Base-by-base conservation (phyloP, 2,113 vertebrate genomes). In the Equus przewalskii region DNA sequence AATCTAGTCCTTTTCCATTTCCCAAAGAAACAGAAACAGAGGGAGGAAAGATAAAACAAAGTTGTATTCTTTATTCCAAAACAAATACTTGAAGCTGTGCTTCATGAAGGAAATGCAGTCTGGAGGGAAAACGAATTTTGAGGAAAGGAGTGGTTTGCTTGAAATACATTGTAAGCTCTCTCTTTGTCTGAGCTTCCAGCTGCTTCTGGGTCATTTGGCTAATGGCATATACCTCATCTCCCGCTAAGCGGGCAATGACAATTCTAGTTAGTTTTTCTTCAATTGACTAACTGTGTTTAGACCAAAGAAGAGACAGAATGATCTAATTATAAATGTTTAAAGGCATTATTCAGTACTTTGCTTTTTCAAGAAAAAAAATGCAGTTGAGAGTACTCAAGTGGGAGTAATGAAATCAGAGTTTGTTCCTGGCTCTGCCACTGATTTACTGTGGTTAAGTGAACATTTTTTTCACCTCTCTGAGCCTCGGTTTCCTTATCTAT, bases 241-340 rank as follows among this genome's bases (percentile, higher is more conserved):
- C 76, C 7, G 0, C 73, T 89, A 93, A 95, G 44, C 86, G 67
- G 85, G 6, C 72, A 97, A 83, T 95, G 89, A 81, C 75, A 96
- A 60, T 28, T 94, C 78, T 91, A 67, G 62, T 91, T 96, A 92
- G 58, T 62, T 79, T 95, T 94, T 94, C 90, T 78, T 95, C 89
- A 94, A 92, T 36, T 80, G 73, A 86, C 60, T 96, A 79, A 92
- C 87, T 54, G 5, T 97, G 46, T 82, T 96, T 95, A 96, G 73
- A 93, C 21, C 93, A 75, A 95, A 97, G 56, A 86, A 96, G 86
- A 97, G 86, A 73, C 33, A 93, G 44, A 82, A 73, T 44, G 22
- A 92, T 89, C 82, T 96, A 89, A 94, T 93, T 89, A 83, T 78
- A 78, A 24, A 97, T 58, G 49, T 94, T 91, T 96, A 93, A 89